Conservation (phyloP, 2,797 vertebrate species). For the Phalloptychus januarius region DNA sequence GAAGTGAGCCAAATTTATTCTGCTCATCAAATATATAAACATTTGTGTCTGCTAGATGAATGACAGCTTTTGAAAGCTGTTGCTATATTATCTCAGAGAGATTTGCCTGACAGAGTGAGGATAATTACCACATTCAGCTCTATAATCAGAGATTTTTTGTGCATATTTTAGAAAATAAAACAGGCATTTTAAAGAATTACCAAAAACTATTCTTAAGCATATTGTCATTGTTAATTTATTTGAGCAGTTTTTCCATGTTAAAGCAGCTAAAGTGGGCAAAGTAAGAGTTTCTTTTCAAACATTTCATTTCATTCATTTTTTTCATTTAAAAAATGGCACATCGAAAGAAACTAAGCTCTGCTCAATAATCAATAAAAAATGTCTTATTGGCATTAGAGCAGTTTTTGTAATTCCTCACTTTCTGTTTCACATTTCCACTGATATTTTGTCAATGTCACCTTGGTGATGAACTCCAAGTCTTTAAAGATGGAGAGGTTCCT, state of each 20-base stretch:
- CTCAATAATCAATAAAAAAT: not conserved
- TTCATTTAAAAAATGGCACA: not conserved
- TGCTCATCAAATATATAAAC: slow-evolving; percentile 3
- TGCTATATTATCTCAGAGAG: not conserved
- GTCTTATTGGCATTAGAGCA: too few species aligned
- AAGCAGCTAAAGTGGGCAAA: not conserved
- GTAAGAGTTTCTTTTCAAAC: not conserved
- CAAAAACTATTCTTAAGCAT: not conserved
- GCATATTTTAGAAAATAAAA: not conserved
- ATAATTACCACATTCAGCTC: slow-evolving; percentile 13
- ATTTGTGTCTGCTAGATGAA: slow-evolving; percentile 2
- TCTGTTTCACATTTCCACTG: too few species aligned
- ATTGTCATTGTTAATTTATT: not conserved
- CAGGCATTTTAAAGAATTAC: not conserved
- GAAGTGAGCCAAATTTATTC: not conserved
- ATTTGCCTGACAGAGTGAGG: not conserved
- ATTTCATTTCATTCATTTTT: too few species aligned
- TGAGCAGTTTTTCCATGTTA: not conserved
- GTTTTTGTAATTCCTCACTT: too few species aligned
- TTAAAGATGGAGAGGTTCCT: too few species aligned
- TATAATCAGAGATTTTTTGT: slow-evolving; percentile 16
- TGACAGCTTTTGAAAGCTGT: slow-evolving; percentile 8
- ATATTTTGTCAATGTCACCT: too few species aligned
- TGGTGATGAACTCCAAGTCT: too few species aligned
- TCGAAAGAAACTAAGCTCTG: not conserved